These are phyloP conservation scores for Hippocampus barbouri DNA, from an alignment of 2,113 vertebrate genomes.

Conservation along the genomic window DNA sequence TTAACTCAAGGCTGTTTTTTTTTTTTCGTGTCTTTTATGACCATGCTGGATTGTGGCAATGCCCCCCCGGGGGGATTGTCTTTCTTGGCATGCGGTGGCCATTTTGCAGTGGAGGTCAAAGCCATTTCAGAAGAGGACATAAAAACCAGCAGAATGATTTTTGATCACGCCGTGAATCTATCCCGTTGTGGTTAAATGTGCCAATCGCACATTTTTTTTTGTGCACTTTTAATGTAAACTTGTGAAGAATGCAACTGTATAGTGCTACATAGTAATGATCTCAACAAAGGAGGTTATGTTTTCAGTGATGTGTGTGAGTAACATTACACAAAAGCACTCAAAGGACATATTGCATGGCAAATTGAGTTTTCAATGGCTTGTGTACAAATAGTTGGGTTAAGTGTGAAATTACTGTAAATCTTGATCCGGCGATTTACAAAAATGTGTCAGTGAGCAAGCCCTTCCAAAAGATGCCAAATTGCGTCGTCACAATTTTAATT, in stretches of 20 bases:
- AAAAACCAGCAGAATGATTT: constrained; percentile 59
- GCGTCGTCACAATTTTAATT: too few relatives aligned
- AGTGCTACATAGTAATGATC: constrained; percentile 8
- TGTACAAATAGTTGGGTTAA: too few relatives aligned
- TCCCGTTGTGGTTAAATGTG: constrained; percentile 49
- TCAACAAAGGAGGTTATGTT: neutral
- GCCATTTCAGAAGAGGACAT: constrained; percentile 68
- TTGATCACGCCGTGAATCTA: constrained; percentile 57
- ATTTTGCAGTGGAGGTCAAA: constrained; percentile 69
- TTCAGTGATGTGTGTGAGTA: neutral
- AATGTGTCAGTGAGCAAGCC: too few relatives aligned
- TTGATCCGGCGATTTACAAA: too few relatives aligned
- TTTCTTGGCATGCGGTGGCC: constrained; percentile 67
- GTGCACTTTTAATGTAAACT: neutral
- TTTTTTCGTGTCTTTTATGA: constrained; percentile 45
- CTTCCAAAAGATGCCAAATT: too few relatives aligned
- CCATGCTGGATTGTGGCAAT: constrained; percentile 56
- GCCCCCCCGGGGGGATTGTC: constrained; percentile 31
- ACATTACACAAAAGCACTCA: neutral
- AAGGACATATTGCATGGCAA: neutral
- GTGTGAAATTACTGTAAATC: too few relatives aligned
- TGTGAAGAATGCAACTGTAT: neutral
- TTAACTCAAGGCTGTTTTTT: constrained; percentile 32
- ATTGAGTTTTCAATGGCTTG: neutral
- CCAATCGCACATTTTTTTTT: constrained; percentile 35